phyloP scores from a whole-genome alignment of 2,888 invertebrate genomes.

The Smittia sp. region DNA sequence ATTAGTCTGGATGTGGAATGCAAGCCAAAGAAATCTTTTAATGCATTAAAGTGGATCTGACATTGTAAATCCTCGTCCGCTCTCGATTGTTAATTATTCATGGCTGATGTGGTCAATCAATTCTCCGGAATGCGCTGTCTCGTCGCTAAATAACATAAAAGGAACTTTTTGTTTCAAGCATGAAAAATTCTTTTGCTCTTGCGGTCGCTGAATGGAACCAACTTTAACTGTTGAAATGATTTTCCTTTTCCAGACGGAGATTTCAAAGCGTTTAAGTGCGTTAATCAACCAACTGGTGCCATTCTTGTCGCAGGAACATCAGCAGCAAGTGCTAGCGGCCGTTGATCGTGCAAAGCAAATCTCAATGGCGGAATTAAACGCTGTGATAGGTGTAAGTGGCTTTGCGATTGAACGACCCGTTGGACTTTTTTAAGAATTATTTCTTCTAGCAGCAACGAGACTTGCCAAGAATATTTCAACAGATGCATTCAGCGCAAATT shows the following conservation, averaged over 20 bases:
- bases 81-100: not conserved
- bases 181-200: too few relatives aligned
- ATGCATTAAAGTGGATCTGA: not conserved
- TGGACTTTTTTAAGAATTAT: slow-evolving; percentile 31
- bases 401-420: too few relatives aligned
- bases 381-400: slow-evolving; percentile 86
- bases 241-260: slow-evolving; percentile 78
- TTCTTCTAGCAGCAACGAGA: slow-evolving; percentile 74
- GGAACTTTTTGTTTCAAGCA: too few relatives aligned
- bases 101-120: not conserved
- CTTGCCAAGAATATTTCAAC: slow-evolving; percentile 78
- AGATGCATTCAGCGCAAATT: slow-evolving; percentile 87
- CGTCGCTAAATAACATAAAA: too few relatives aligned
- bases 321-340: slow-evolving; percentile 89
- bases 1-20: slow-evolving; percentile 7
- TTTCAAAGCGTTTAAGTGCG: slow-evolving; percentile 89
- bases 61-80: not conserved
- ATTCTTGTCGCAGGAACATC: slow-evolving; percentile 85
- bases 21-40: not conserved
- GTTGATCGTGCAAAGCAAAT: slow-evolving; percentile 96
- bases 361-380: slow-evolving; percentile 93
- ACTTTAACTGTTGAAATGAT: not conserved
- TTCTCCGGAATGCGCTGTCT: too few relatives aligned
- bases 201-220: not conserved
- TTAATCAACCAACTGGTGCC: slow-evolving; percentile 92